Evolutionary conservation across 2,113 vertebrate genomes (phyloP).

Genomic region (crab-eating macaque (Macaca fascicularis)): T2T-MFA8v1.1 NC_088390.1:46825001-46825500

Average conservation of each 20-base stretch:
- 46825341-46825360: not conserved
- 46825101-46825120: too few relatives aligned
- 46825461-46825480: not conserved
- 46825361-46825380: not conserved
- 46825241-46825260: not conserved
- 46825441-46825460: not conserved
- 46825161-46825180: too few relatives aligned
- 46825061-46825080: too few relatives aligned
- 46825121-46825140: too few relatives aligned
- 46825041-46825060: too few relatives aligned
- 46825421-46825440: not conserved
- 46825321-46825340: not conserved
- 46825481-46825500: not conserved
- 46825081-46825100: too few relatives aligned
- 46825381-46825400: not conserved
- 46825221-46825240: too few relatives aligned
- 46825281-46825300: not conserved
- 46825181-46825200: too few relatives aligned
- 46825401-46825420: not conserved
- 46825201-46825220: too few relatives aligned
- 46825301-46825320: not conserved
- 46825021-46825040: too few relatives aligned
- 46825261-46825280: not conserved
- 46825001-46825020: too few relatives aligned
- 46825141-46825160: too few relatives aligned